A percentile compares a stretch with the other conserved stretches of the same genome.
phyloP scores from a whole-genome alignment of 2,797 vertebrate species.

The Coracias cyanogaster region DNA sequence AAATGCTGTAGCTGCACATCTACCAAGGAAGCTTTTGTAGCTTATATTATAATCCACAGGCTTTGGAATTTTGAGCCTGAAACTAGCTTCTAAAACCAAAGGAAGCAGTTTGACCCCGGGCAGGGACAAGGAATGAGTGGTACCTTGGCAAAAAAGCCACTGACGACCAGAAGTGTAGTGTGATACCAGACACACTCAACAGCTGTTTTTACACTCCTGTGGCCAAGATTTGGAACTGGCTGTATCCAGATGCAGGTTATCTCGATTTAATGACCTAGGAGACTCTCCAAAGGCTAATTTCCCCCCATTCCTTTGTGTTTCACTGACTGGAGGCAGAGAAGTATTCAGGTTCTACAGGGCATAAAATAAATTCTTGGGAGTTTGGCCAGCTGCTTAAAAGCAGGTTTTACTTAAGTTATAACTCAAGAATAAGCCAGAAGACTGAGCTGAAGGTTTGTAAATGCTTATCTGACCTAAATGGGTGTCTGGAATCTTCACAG shows the following conservation, averaged over 20 bases:
- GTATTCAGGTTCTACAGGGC: background rate
- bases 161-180: background rate
- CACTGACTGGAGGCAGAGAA: background rate
- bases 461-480: background rate
- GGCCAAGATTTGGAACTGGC: background rate
- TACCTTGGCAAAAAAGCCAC: background rate
- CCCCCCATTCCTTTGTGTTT: background rate
- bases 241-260: background rate
- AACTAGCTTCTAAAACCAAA: background rate
- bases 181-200: background rate
- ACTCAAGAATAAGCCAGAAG: background rate
- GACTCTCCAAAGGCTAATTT: background rate
- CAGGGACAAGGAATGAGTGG: background rate
- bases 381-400: background rate
- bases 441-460: background rate
- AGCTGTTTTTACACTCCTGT: background rate
- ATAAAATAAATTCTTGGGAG: background rate
- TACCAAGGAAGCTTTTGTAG: background rate
- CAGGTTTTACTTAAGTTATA: background rate
- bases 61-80: background rate
- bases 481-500: background rate
- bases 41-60: background rate
- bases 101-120: background rate
- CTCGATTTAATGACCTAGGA: background rate
- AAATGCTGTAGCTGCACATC: background rate